Evolutionary conservation across 2,888 invertebrate species (phyloP), one percentile per base, ranked within the genome.

Genomic region (Cryptocephalus primarius): DNA sequence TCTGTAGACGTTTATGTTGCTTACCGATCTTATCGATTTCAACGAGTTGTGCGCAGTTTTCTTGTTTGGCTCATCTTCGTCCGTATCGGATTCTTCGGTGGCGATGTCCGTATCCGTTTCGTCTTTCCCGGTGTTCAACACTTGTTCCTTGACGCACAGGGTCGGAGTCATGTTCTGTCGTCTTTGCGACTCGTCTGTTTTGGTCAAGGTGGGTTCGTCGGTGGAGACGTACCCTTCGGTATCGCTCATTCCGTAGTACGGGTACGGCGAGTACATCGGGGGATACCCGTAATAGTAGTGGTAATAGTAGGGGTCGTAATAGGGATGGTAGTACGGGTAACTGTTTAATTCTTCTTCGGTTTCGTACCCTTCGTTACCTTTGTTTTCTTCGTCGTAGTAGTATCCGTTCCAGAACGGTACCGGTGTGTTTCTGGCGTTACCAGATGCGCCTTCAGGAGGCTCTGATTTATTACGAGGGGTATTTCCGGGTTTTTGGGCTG

Each of bases 1-100:
- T 41, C 62, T 62, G 53, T 70, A 77, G 14, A 74, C 60, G 44
- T 72, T 72, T 9, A 78, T 72, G 59, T 78, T 72, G 13, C 72
- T 69, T 1, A 77, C 77, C 1, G 77, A 77, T 52, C 70, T 71
- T 34, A 76, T 75, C 3, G 76, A 69, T 55, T 71, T 68, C 10
- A 77, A 55, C 1, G 65, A 64, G n/a, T 53, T 51, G 40, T 47
- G 45, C n/a, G 42, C 48, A 46, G 41, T 38, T 48, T 43, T 46
- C 43, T 31, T 31, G 22, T 47, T 31, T 12, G 12, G 40, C 3
- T 55, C 51, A 33, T 57, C 55, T 41, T 53, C 13, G 9, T 46
- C 53, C 43, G 52, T 55, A 4, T 33, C 14, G 9, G 33, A 33
- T 4, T 43, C 14, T 34, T 43, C 43, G 10, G 34, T 34, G 14